Percentiles rank a stretch among this genome's conserved stretches.
These are phyloP conservation scores for Drosophila ambigua DNA, from an alignment of 1,140 invertebrate species.

Conservation along the genomic window DNA sequence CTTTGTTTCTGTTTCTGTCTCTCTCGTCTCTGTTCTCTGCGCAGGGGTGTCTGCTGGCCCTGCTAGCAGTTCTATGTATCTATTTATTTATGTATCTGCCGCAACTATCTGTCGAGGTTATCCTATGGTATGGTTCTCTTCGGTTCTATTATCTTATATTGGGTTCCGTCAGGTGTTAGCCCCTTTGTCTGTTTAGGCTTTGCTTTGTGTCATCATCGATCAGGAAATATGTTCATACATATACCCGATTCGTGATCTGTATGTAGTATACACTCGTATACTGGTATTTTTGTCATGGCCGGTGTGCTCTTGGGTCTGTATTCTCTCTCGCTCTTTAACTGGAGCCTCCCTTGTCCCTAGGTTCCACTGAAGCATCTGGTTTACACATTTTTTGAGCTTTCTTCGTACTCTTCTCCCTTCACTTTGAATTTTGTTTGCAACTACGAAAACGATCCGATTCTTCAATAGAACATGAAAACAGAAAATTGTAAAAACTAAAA, in stretches of 20 bases:
- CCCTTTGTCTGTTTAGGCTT: slow-evolving; percentile 61
- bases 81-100: slow-evolving; percentile 16
- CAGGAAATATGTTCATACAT: slow-evolving; percentile 5
- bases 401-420: slow-evolving; percentile 22
- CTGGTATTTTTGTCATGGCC: slow-evolving; percentile 23
- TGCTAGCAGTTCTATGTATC: slow-evolving; percentile 14
- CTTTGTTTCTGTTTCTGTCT: slow-evolving; percentile 49
- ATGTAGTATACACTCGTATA: slow-evolving; percentile 21
- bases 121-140: slow-evolving; percentile 36
- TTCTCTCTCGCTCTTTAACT: slow-evolving; percentile 11
- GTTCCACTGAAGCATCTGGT: slow-evolving; percentile 61
- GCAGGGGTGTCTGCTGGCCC: slow-evolving; percentile 24
- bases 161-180: slow-evolving; percentile 41
- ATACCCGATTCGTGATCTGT: not conserved
- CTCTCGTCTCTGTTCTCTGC: slow-evolving; percentile 27
- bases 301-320: slow-evolving; percentile 10
- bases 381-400: slow-evolving; percentile 28
- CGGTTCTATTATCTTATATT: not conserved
- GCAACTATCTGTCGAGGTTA: slow-evolving; percentile 7
- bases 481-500: slow-evolving; percentile 9
- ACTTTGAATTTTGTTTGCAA: slow-evolving; percentile 54
- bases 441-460: slow-evolving; percentile 34
- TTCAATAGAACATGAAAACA: not conserved
- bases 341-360: not conserved
- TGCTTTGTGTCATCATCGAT: slow-evolving; percentile 22